Base-by-base conservation (phyloP, 2,888 invertebrate genomes). In the Hedya salicella region DNA sequence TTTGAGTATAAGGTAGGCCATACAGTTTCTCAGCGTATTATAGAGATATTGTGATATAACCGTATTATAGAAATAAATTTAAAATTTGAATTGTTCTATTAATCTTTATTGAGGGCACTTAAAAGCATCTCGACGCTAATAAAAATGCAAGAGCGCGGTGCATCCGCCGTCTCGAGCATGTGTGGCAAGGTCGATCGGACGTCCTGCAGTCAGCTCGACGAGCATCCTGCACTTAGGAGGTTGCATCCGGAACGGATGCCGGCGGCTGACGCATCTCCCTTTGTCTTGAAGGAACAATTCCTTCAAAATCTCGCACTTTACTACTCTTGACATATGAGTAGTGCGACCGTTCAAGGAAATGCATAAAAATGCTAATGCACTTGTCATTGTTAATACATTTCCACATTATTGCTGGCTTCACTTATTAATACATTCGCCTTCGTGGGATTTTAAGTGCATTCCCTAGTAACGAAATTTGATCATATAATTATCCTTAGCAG, bases 161-260 rank as follows among this genome's bases (percentile, higher is more conserved):
- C 36, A 61, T 66, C 66, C 66, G 53, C 21, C 53, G 66, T 42
- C 64, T 64, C 57, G 39, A 66, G 53, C 53, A 54, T 66, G 60
- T 61, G 60, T 66, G 66, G 66, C 66, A 66, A 66, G 66, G 66
- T 66, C 60, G 42, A 19, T 53, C 66, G 66, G 66, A 66, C 42
- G 53, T 66, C 60, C 66, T 60, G 60, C 57, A 50, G 52, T 65
- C 59, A 21, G 46, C 49, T 44, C 54, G 57, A 49, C 62, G 57
- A 14, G 57, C 59, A 40, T 65, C 65, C 65, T 59, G 59, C 65
- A 65, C 65, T 65, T 65, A 65, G 53, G 46, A 65, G 36, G 50
- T 30, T 59, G 59, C 62, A 36, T 57, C 57, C 62, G 62, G 50
- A 39, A n/a, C 65, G 50, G 65, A 59, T 30, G 32, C 49, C 44